phyloP scores from a whole-genome alignment of 2,888 invertebrate genomes.

The Baccha elongata region DNA sequence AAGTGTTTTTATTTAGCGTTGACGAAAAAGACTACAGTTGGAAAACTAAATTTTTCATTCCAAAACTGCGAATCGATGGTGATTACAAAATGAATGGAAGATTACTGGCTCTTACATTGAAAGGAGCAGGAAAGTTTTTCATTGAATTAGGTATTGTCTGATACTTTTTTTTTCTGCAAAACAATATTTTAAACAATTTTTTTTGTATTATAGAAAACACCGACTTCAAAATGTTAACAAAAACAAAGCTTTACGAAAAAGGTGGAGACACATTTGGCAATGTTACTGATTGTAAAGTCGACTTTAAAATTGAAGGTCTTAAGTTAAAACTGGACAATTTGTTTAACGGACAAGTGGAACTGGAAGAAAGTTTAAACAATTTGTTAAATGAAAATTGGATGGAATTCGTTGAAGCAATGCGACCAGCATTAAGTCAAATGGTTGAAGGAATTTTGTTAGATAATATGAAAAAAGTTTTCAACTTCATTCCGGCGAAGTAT shows the following conservation, averaged over 20 bases:
- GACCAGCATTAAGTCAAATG: conserved; percentile 86
- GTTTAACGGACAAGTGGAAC: conserved; percentile 86
- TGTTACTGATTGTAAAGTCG: conserved; percentile 85
- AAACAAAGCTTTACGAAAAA: conserved; percentile 84
- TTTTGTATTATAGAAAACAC: conserved; percentile 83
- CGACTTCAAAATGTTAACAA: conserved; percentile 85
- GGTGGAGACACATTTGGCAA: conserved; percentile 86
- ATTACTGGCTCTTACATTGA: conserved; percentile 86
- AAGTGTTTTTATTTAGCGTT: conserved; percentile 82
- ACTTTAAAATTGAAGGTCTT: conserved; percentile 85
- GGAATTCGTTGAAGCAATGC: conserved; percentile 86
- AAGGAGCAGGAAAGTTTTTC: conserved; percentile 84
- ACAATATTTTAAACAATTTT: conserved; percentile 83
- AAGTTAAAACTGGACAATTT: conserved; percentile 86
- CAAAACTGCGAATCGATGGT: conserved; percentile 87
- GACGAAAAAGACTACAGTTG: conserved; percentile 86
- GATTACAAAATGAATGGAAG: conserved; percentile 87
- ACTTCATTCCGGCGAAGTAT: conserved; percentile 86
- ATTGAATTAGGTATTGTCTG: conserved; percentile 87
- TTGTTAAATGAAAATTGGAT: conserved; percentile 88
- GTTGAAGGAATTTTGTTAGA: conserved; percentile 86
- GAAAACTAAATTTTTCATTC: conserved; percentile 85
- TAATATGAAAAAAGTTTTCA: conserved; percentile 85
- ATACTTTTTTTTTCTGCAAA: conserved; percentile 81
- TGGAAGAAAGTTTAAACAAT: conserved; percentile 87